Evolutionary conservation across 2,113 vertebrate genomes (phyloP), one percentile per base, ranked within the genome.

Genomic region (Lota lota): DNA sequence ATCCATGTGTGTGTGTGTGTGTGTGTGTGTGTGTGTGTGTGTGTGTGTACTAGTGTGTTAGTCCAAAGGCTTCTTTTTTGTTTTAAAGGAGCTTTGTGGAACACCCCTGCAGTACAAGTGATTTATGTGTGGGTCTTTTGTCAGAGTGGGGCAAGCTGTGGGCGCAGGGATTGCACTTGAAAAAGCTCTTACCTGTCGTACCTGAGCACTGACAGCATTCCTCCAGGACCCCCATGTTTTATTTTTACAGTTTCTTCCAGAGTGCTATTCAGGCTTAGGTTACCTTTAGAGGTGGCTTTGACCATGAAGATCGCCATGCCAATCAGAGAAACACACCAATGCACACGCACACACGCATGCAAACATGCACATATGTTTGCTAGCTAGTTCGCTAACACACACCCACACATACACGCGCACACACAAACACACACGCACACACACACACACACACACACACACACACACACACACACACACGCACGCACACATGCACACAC

Each of bases 201-300:
- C 75, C 85, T 78, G 63, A 73, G 85, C 83, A 89, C 69, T 90
- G 85, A 88, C 87, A 87, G n/a, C 12, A 36, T 70, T 84, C 74
- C 73, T 28, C 69, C 67, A 54, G 60, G 90, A 91, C 90, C 90
- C 91, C 85, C 90, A 88, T 92, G 90, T 88, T 91, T 91, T 85
- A 91, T 90, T 90, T 91, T 90, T 91, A 90, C 91, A 91, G 89
- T 93, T 88, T 84, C 85, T 90, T 81, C 70, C 80, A 88, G 73
- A 90, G 88, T 82, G 91, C 87, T 87, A 90, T 91, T 91, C 81
- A 73, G 82, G 76, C 83, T 93, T 83, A 62, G 76, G 86, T 93
- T 91, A 87, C 91, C 87, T 91, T 91, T 91, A 86, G 86, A 85
- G 78, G 74, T 75, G 80, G 83, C 68, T 77, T 85, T 89, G 82